Evolutionary conservation across 2,797 vertebrate genomes (phyloP).

Genomic region (Phaenicophaeus curvirostris): DNA sequence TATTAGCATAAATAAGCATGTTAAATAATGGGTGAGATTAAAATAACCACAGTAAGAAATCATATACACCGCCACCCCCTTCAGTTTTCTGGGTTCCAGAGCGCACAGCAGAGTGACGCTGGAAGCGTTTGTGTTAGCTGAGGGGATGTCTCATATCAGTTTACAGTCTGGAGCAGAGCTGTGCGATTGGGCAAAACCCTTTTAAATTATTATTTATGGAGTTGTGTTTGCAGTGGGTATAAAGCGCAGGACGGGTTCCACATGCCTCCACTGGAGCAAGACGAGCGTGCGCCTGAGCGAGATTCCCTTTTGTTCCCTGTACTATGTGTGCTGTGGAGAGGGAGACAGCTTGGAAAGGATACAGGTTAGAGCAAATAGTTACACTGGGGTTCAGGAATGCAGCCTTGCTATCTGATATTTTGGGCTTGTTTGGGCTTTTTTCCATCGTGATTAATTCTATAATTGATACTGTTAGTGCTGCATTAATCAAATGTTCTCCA

Average conservation of each 20-base stretch:
- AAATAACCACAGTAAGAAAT: neutral
- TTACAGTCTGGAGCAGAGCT: slow-evolving; percentile 29
- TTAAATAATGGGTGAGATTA: neutral
- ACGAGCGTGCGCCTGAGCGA: neutral
- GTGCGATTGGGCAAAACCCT: slow-evolving; percentile 34
- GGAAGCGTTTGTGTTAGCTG: neutral
- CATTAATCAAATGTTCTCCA: neutral
- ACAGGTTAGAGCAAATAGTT: slow-evolving; percentile 9
- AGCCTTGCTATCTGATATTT: slow-evolving; percentile 1
- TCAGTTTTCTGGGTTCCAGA: neutral
- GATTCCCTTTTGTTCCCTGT: neutral
- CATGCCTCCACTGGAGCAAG: neutral
- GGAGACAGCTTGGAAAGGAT: slow-evolving; percentile 16
- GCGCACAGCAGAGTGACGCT: neutral
- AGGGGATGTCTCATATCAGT: slow-evolving; percentile 19
- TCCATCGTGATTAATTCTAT: neutral
- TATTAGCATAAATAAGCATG: neutral
- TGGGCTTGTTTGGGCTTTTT: neutral
- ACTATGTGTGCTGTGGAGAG: slow-evolving; percentile 38
- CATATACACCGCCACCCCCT: neutral
- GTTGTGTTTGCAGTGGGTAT: slow-evolving; percentile 17
- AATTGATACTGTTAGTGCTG: neutral
- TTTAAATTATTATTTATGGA: slow-evolving; percentile 63
- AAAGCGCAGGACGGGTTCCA: slow-evolving; percentile 10
- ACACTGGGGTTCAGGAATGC: neutral